Base-by-base conservation (phyloP, 30 jellyfish, hydroid and myxozoan genomes). In the Clytia hemisphaerica region DNA sequence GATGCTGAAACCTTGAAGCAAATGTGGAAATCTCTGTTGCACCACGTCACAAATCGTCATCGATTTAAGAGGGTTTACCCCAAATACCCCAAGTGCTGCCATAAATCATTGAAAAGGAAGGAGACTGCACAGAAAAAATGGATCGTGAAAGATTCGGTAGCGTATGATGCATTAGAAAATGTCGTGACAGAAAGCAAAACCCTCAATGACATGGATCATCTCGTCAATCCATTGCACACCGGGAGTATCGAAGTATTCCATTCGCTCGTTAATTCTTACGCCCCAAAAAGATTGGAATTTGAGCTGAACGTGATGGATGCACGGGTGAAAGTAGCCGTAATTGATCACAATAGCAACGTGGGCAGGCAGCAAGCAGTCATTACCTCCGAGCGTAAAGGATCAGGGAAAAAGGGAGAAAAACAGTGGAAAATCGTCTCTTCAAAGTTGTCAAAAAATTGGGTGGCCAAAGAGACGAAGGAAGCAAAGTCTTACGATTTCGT, bases 251-350 rank as follows among this genome's bases (percentile, higher is more conserved):
- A n/a, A n/a, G n/a, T n/a, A n/a, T n/a, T n/a, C n/a, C n/a, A n/a
- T n/a, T n/a, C n/a, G n/a, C n/a, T 51, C 14, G 30, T 51, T 22
- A 51, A 0, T 0, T 14, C 1, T 22, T 51, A 51, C 28, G 66
- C 66, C 10, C 16, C 14, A 12, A 51, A 51, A 0, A 0, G 66
- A n/a, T 14, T 12, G 1, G 66, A 51, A 51, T 51, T 51, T 51
- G 66, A 51, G 15, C 66, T 51, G 30, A 51, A 51, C 14, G 66
- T 51, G 66, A 51, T 51, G 66, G 66, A 51, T 24, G 66, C 66
- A 51, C 14, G 66, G 24, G 0, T 51, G 14, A 51, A 51, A 51
- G 18, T 51, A 24, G 66, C 66, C 14, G 66, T 31, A 12, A 51
- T 51, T 51, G 66, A 0, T 22, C 24, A 14, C 30, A 51, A 51